Percentiles rank a stretch among this genome's conserved stretches.
These are phyloP conservation scores for Muschampia plurimacula DNA, from an alignment of 2,888 invertebrate genomes.

Conservation along the genomic window DNA sequence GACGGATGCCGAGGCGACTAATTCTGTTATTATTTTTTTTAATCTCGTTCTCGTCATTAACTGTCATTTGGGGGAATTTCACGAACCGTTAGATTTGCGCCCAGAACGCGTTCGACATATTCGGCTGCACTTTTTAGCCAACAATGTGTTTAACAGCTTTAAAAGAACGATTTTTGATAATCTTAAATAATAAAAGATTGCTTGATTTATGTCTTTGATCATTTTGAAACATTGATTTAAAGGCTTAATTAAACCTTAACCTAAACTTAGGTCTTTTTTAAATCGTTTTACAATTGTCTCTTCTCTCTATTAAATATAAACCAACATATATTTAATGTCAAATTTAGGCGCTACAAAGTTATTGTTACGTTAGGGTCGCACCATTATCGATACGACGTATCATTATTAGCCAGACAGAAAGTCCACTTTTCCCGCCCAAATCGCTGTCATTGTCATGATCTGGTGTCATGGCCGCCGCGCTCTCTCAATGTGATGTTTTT, in stretches of 20 bases:
- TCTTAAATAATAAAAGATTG: not conserved
- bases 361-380: constrained; percentile 1
- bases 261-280: not conserved
- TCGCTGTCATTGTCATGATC: constrained; percentile 67
- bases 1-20: constrained; percentile 54
- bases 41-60: constrained; percentile 68
- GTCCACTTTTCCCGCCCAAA: constrained; percentile 57
- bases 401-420: constrained; percentile 32
- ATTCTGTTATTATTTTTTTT: constrained; percentile 68
- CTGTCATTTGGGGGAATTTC: constrained; percentile 71
- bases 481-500: constrained; percentile 66
- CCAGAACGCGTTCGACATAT: constrained; percentile 49
- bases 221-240: not conserved
- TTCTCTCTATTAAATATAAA: not conserved
- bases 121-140: constrained; percentile 46
- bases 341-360: not conserved
- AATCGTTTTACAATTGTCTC: constrained; percentile 1
- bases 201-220: not conserved
- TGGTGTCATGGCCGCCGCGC: constrained; percentile 58
- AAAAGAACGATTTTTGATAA: not conserved
- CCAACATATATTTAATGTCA: not conserved
- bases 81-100: constrained; percentile 68
- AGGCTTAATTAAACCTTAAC: not conserved
- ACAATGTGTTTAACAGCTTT: not conserved
- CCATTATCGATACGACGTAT: constrained; percentile 15